phyloP scores from a whole-genome alignment of 2,888 invertebrate species.

The Acanthosepion pharaonis region DNA sequence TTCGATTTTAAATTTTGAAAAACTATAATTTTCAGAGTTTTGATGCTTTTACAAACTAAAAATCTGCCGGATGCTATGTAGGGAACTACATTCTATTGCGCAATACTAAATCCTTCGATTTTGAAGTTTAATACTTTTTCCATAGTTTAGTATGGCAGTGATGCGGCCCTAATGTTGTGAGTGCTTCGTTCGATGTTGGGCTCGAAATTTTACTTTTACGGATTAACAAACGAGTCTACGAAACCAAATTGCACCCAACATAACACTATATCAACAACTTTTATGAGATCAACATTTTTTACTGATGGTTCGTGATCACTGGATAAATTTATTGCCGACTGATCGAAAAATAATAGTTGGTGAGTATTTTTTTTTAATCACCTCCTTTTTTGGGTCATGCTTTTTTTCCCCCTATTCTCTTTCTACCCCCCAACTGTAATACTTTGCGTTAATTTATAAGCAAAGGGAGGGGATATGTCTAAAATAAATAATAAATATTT shows the following conservation, averaged over 20 bases:
- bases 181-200: constrained; percentile 15
- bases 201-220: constrained; percentile 20
- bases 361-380: constrained; percentile 37
- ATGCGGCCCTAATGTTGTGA: background rate
- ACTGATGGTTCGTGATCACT: constrained; percentile 34
- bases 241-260: constrained; percentile 9
- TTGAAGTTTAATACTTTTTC: background rate
- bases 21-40: background rate
- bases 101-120: background rate
- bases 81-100: background rate
- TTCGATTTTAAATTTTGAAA: background rate
- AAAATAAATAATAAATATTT: background rate
- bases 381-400: constrained; percentile 45
- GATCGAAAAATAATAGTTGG: constrained; percentile 43
- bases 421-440: constrained; percentile 11
- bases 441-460: background rate
- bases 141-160: background rate
- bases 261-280: background rate
- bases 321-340: constrained; percentile 37
- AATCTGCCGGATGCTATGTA: background rate
- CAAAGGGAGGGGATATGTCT: background rate
- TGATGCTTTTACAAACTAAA: background rate
- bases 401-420: background rate
- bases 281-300: background rate
- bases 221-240: background rate